Conservation (phyloP, 2,797 vertebrate genomes). For the Takifugu rubripes region DNA sequence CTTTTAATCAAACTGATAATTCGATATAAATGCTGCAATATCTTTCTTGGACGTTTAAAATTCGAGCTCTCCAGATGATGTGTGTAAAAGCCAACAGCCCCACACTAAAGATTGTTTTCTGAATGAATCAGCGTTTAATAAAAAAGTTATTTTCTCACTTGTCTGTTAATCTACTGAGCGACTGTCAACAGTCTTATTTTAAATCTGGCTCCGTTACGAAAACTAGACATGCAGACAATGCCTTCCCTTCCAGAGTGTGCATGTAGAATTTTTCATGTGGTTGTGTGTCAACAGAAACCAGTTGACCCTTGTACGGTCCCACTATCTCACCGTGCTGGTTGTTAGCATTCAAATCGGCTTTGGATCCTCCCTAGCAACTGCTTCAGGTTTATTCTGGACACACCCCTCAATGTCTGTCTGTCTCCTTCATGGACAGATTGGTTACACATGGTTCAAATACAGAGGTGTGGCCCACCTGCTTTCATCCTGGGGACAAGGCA, state of each 20-base stretch:
- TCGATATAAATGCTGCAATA: no score
- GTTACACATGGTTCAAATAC: conserved; percentile 16
- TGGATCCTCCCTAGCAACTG: conserved; percentile 41
- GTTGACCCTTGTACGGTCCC: conserved; percentile 18
- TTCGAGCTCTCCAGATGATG: not conserved
- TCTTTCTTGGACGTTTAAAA: no score
- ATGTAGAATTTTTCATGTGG: conserved; percentile 1
- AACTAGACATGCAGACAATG: conserved; percentile 5
- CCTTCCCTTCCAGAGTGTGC: not conserved
- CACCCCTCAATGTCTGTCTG: conserved; percentile 12
- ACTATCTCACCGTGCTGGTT: conserved; percentile 33
- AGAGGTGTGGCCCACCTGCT: conserved; percentile 17
- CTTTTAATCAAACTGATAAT: not conserved
- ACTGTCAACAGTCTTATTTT: not conserved
- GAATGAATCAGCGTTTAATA: not conserved
- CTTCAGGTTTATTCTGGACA: conserved; percentile 58
- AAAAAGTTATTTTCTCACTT: not conserved
- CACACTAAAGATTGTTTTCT: not conserved
- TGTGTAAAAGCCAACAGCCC: not conserved
- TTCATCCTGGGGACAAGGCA: not conserved
- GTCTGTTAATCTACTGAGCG: not conserved
- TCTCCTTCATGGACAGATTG: conserved; percentile 16
- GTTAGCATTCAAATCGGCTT: conserved; percentile 50
- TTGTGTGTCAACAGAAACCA: conserved; percentile 57
- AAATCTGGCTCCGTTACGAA: no score